A percentile compares a stretch with the other conserved stretches of the same genome.
Conservation (phyloP, 2,113 vertebrate genomes). For the Panthera uncia region DNA sequence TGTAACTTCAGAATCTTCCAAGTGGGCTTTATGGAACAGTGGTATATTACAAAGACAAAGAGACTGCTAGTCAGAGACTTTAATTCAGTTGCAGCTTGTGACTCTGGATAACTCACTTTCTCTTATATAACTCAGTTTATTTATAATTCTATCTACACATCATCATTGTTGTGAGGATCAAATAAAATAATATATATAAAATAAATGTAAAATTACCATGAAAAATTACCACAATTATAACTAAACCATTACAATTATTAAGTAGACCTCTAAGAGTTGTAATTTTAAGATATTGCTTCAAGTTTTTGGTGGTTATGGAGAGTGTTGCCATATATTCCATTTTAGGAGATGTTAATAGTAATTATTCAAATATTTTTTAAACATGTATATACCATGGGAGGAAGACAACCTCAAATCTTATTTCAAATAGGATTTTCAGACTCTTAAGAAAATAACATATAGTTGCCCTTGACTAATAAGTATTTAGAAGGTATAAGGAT, state of each 20-base stretch:
- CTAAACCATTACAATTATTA: not conserved
- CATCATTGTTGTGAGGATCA: not conserved
- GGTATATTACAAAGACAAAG: not conserved
- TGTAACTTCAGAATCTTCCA: not conserved
- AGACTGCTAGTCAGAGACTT: not conserved
- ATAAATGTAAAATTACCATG: not conserved
- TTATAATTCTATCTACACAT: not conserved
- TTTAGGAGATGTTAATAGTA: not conserved
- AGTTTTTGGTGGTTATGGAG: not conserved
- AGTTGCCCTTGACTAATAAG: not conserved
- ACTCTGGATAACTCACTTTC: not conserved
- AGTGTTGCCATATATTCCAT: not conserved
- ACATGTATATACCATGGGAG: not conserved
- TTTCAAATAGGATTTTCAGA: not conserved
- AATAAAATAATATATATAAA: not conserved
- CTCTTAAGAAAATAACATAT: not conserved
- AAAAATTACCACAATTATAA: not conserved
- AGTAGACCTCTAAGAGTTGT: not conserved
- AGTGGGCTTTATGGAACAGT: not conserved
- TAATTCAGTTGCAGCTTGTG: not conserved
- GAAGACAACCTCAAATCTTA: not conserved
- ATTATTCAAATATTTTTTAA: not conserved
- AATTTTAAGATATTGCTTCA: not conserved
- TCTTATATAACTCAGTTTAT: not conserved
- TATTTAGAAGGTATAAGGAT: not conserved